Percentiles rank a stretch among this genome's conserved stretches.
Evolutionary conservation across 1,140 invertebrate genomes (phyloP).

Genomic region (Euborellia annulipes): DNA sequence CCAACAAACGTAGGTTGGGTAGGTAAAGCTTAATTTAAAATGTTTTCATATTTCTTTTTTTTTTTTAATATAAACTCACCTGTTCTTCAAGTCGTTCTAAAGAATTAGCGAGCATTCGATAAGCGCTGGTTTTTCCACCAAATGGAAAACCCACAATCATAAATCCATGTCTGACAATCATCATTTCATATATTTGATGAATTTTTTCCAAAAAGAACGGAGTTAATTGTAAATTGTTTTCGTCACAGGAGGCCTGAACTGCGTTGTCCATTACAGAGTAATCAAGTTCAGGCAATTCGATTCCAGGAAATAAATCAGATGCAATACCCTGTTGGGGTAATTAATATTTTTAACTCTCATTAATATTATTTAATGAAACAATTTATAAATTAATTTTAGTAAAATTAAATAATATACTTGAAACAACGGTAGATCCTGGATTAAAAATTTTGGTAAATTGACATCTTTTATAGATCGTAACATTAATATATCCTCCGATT

Average conservation of each 20-base stretch:
- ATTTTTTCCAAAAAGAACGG: constrained; percentile 78
- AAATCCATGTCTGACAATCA: constrained; percentile 75
- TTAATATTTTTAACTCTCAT: too few species aligned
- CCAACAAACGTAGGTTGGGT: too few species aligned
- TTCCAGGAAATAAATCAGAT: constrained; percentile 78
- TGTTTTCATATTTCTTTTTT: too few species aligned
- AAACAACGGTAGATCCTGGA: constrained; percentile 73
- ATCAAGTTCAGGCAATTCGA: constrained; percentile 56
- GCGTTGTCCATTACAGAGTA: constrained; percentile 39
- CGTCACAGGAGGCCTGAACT: constrained; percentile 44
- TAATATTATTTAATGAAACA: too few species aligned
- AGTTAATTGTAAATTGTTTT: constrained; percentile 67
- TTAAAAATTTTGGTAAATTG: constrained; percentile 83
- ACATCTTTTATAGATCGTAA: constrained; percentile 84
- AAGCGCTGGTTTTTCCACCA: constrained; percentile 67
- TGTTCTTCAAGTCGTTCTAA: constrained; percentile 64
- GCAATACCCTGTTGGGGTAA: constrained; percentile 56
- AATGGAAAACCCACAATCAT: constrained; percentile 88
- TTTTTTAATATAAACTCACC: constrained; percentile 28
- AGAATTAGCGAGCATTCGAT: constrained; percentile 59
- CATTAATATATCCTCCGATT: constrained; percentile 64
- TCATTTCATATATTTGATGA: constrained; percentile 91
- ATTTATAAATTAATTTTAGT: too few species aligned
- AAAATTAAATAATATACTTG: constrained; percentile 30
- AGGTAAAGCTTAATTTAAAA: not conserved